phyloP scores from a whole-genome alignment of 2,888 invertebrate species.

The Acleris cristana region DNA sequence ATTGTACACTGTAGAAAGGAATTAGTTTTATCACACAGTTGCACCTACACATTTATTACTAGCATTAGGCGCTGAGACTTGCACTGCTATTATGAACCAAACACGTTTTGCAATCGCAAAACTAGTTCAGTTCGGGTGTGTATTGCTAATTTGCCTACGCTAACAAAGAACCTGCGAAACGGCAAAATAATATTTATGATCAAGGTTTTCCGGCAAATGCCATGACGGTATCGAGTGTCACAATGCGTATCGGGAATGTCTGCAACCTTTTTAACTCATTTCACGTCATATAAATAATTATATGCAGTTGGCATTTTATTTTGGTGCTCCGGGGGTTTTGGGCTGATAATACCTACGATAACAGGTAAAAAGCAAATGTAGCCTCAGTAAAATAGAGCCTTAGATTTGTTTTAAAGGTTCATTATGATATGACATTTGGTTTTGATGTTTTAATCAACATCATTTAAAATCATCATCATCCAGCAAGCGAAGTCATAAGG shows the following conservation, averaged over 20 bases:
- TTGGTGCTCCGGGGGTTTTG: too few species aligned
- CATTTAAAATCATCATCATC: too few species aligned
- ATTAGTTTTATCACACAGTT: neutral
- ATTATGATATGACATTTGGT: too few species aligned
- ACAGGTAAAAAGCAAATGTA: too few species aligned
- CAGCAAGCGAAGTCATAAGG: too few species aligned
- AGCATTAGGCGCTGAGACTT: slow-evolving; percentile 9
- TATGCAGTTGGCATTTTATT: too few species aligned
- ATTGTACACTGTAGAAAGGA: too few species aligned
- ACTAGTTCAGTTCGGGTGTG: slow-evolving; percentile 65
- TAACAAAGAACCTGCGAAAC: slow-evolving; percentile 64
- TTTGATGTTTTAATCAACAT: too few species aligned
- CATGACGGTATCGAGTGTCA: slow-evolving; percentile 39
- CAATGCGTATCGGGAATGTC: neutral
- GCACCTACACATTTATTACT: neutral
- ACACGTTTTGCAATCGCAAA: slow-evolving; percentile 54
- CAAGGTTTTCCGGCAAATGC: slow-evolving; percentile 52
- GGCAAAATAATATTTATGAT: slow-evolving; percentile 40
- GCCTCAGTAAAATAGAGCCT: too few species aligned
- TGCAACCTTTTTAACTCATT: neutral
- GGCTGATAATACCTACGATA: too few species aligned
- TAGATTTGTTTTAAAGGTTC: too few species aligned
- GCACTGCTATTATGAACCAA: slow-evolving; percentile 43
- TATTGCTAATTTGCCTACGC: slow-evolving; percentile 63
- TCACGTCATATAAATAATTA: too few species aligned